phyloP scores from a whole-genome alignment of 1,140 invertebrate genomes.

The Spodoptera litura region DNA sequence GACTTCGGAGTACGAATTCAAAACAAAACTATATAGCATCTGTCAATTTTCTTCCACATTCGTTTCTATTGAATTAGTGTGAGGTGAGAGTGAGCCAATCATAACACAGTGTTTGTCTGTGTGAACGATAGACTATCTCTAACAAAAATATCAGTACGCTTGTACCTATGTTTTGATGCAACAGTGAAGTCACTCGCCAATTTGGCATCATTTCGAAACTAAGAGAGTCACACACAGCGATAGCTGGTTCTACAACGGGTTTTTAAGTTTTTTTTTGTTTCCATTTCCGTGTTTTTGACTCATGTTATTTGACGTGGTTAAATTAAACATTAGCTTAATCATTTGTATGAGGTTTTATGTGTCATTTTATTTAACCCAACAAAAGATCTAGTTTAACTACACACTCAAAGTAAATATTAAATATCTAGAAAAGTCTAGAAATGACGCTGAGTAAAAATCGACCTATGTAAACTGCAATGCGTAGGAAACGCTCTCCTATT shows the following conservation, averaged over 20 bases:
- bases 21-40: neutral
- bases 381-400: no score
- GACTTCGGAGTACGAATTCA: neutral
- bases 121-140: neutral
- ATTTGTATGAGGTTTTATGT: no score
- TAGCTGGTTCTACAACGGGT: neutral
- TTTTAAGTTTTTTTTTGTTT: neutral
- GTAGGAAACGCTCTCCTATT: slow-evolving; percentile 5
- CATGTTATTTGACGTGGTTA: neutral
- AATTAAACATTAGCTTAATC: no score
- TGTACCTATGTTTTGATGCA: slow-evolving; percentile 10
- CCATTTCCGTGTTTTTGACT: slow-evolving; percentile 28
- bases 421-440: no score
- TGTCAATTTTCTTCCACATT: slow-evolving; percentile 3
- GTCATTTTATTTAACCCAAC: no score
- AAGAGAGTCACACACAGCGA: neutral
- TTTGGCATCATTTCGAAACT: slow-evolving; percentile 26
- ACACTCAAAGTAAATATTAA: no score
- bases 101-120: neutral
- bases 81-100: slow-evolving; percentile 6
- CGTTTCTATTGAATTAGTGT: slow-evolving; percentile 10
- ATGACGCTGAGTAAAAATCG: neutral
- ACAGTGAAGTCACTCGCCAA: slow-evolving; percentile 24
- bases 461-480: neutral
- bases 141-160: neutral